Evolutionary conservation across 2,888 invertebrate genomes (phyloP), one percentile per base, ranked within the genome.

Genomic region (Drosophila birchii): DNA sequence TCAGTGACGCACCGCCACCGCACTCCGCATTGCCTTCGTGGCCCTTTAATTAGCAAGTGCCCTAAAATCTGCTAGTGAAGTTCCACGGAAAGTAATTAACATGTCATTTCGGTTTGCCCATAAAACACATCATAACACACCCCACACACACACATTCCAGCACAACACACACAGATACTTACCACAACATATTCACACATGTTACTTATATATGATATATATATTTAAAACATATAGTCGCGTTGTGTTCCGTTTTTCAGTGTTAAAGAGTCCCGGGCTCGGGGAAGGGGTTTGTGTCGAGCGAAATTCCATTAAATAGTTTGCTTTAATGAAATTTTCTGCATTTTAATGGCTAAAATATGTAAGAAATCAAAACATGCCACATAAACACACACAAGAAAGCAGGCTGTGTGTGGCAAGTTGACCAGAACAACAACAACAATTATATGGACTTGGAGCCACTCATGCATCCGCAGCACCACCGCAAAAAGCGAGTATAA

Each of bases 281-380:
- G 41, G 34, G 38, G 43, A 9, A 3, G 5, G 34, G 29, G n/a
- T 49, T 5, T 26, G n/a, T 26, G 49, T 45, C 55, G 32, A 34
- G 49, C 14, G 55, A 71, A 84, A 84, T 77, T 76, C 78, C 78
- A 53, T 67, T 34, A 53, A 60, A 61, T 56, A 62, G 66, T 62
- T 62, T 60, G 47, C 39, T 54, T 45, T 73, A 56, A 53, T 39
- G 53, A 76, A 67, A 68, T 57, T 39, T 51, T 53, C 49, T 56
- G 51, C 55, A 54, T 77, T 67, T 66, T 67, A 81, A 81, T 73
- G 79, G 68, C 72, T 70, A 77, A 81, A 81, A 81, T 81, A 75
- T 84, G 81, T 77, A 57, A 63, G 77, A 77, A 79, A 84, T 81
- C 81, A 74, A 66, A 72, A 81, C 59, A 72, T 62, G 66, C 59